Conservation (phyloP, 1,140 invertebrate genomes). For the Eciton burchellii region DNA sequence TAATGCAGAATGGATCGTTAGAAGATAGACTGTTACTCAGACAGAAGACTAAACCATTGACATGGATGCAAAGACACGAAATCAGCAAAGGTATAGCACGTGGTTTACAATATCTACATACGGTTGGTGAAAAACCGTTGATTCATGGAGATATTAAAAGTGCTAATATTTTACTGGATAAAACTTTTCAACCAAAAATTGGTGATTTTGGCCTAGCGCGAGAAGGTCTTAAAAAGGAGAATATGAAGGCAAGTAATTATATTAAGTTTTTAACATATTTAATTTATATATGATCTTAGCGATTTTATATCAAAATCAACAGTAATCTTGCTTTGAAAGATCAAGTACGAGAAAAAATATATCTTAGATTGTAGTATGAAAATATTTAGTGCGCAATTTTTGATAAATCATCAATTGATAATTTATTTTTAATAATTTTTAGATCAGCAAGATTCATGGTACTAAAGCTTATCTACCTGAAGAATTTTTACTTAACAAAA, state of each 20-base stretch:
- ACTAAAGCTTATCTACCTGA: constrained; percentile 96
- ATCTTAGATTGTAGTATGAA: constrained; percentile 2
- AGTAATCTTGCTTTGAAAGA: too few species aligned
- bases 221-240: constrained; percentile 81
- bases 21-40: constrained; percentile 93
- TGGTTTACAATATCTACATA: constrained; percentile 96
- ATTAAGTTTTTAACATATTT: not conserved
- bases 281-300: not conserved
- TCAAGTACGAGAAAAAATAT: not conserved
- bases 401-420: constrained; percentile 7
- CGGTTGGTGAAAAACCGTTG: constrained; percentile 91
- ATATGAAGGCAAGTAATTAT: constrained; percentile 73
- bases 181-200: constrained; percentile 94
- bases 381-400: not conserved
- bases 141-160: constrained; percentile 98
- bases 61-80: constrained; percentile 91
- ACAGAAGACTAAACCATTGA: constrained; percentile 88
- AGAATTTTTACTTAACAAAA: constrained; percentile 92
- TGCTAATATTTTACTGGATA: constrained; percentile 97
- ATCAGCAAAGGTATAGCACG: constrained; percentile 94
- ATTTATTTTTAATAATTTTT: constrained; percentile 72
- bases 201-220: constrained; percentile 97
- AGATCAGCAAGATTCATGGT: constrained; percentile 92
- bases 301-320: too few species aligned
- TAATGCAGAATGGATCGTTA: constrained; percentile 96